Percentiles rank a stretch among this genome's conserved stretches.
Evolutionary conservation across 1,140 invertebrate species (phyloP).

Genomic region (Pachypsylla venusta): DNA sequence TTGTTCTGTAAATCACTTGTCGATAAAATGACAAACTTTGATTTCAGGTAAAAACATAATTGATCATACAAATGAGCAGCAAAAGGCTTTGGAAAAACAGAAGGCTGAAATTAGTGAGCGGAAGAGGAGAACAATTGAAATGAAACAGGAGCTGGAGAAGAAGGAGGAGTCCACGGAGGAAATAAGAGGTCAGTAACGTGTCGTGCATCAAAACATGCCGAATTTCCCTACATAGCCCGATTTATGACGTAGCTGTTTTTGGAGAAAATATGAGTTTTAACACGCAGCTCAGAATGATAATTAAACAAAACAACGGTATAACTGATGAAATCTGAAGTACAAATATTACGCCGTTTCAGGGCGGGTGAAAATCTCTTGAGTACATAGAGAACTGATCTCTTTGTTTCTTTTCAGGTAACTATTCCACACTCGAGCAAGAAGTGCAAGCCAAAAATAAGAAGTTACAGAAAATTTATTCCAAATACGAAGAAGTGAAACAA

Average conservation of each 20-base stretch:
- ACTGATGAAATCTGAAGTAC: too few species aligned
- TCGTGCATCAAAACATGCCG: too few species aligned
- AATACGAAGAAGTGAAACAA: conserved; percentile 40
- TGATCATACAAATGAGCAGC: conserved; percentile 80
- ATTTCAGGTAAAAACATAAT: conserved; percentile 54
- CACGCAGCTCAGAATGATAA: too few species aligned
- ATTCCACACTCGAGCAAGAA: conserved; percentile 74
- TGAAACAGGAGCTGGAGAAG: conserved; percentile 69
- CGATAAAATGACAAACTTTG: too few species aligned
- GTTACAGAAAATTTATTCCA: conserved; percentile 53
- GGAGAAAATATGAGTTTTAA: too few species aligned
- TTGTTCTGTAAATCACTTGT: too few species aligned
- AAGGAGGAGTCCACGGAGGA: conserved; percentile 78
- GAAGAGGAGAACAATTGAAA: conserved; percentile 57
- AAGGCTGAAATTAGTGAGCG: conserved; percentile 67
- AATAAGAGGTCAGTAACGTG: conserved; percentile 56
- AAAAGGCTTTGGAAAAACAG: conserved; percentile 63
- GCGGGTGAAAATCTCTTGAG: too few species aligned
- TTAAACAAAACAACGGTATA: too few species aligned
- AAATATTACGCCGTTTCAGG: too few species aligned
- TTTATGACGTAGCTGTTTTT: too few species aligned
- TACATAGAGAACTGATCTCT: too few species aligned
- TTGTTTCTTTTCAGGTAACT: conserved; percentile 27
- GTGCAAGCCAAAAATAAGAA: conserved; percentile 86
- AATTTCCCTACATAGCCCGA: too few species aligned